These are phyloP conservation scores for Trypoxylus dichotomus DNA, from an alignment of 1,140 invertebrate species.

Conservation along the genomic window DNA sequence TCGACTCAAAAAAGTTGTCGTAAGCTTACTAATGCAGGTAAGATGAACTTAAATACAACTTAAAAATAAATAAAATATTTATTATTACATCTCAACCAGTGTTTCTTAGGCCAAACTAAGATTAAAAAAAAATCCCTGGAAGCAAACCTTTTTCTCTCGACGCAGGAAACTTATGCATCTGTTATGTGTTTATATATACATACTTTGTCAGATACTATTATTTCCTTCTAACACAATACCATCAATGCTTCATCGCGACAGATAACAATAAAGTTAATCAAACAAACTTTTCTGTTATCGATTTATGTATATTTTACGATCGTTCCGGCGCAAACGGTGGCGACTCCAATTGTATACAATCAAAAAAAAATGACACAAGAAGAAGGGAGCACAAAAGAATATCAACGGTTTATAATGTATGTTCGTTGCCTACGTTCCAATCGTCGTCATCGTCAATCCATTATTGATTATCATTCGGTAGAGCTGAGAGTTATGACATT, in stretches of 20 bases:
- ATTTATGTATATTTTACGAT: constrained; percentile 19
- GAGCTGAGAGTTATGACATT: constrained; percentile 50
- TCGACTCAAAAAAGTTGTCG: no score
- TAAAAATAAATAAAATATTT: no score
- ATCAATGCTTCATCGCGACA: background rate
- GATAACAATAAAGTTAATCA: constrained; percentile 18
- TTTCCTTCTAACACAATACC: background rate
- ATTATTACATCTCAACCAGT: no score
- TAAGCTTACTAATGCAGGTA: no score
- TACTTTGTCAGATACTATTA: no score
- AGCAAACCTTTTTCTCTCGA: no score
- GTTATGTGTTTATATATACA: no score
- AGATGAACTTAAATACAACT: no score
- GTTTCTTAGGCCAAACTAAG: no score
- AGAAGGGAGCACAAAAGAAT: background rate
- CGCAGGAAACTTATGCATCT: no score
- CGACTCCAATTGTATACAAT: background rate
- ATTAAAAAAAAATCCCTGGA: no score
- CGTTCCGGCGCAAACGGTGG: background rate
- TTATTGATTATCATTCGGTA: constrained; percentile 52
- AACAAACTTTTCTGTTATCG: background rate
- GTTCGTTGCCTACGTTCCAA: background rate
- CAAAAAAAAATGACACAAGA: background rate
- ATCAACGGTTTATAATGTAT: constrained; percentile 5
- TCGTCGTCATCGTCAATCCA: constrained; percentile 49